Evolutionary conservation across 2,888 invertebrate genomes (phyloP), one percentile per base, ranked within the genome.

Genomic region (Torymus texanus): DNA sequence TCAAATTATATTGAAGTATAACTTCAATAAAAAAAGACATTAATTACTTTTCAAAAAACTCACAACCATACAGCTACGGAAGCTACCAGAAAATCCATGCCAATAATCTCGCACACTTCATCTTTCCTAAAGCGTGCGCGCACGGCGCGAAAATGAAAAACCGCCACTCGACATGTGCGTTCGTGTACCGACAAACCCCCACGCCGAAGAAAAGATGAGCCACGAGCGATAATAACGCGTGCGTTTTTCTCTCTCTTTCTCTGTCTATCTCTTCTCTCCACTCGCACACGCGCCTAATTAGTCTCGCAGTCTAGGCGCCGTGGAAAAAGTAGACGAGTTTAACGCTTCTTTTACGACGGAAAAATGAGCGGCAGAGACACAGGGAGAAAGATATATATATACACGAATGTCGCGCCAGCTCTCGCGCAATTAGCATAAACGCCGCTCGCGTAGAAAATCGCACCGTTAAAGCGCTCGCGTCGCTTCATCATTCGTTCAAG

Each of bases 351-450:
- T 75, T 75, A 79, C 73, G 79, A 71, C n/a, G 71, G 71, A 75
- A 78, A 80, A 72, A 75, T 75, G 13, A 14, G 18, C 59, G 21
- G 18, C 41, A 74, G 24, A 74, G 50, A 41, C 41, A 41, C 41
- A 41, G 41, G 8, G 1, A 8, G 10, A 0, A 8, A 41, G 5
- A 41, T 41, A 41, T 41, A 41, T 8, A 8, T 8, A 29, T 5
- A 21, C 21, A 61, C 2, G 41, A 56, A 29, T 56, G 29, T 24
- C 67, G 70, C 70, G 62, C 41, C 1, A 3, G 70, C 59, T 71
- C 24, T 79, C 66, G 62, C 62, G 67, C 70, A 75, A 81, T 81
- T 78, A 78, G 75, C 75, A 81, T 78, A 75, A 81, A 76, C 55
- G 71, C n/a, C 51, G 55, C 29, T 18, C 56, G 55, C 21, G 51